Base-by-base conservation (phyloP, 2,797 vertebrate species). In the Cyprinella venusta region DNA sequence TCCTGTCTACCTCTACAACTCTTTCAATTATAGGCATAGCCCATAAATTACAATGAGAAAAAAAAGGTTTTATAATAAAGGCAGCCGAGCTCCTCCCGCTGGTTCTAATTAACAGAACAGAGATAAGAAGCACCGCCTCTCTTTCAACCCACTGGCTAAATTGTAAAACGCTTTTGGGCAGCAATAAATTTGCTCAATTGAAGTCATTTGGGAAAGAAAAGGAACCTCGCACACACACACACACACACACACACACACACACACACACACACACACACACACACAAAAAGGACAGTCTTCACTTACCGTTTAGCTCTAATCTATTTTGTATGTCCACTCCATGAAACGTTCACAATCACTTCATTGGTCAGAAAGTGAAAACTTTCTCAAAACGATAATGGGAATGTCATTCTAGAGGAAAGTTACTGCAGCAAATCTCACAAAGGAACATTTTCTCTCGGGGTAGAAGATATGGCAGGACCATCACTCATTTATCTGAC, bases 401-500 rank as follows among this genome's bases (percentile, higher is more conserved):
- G 42, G 42, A 52, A 76, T 42, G 33, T 72, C 10, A 54, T 40
- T 77, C 36, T 52, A 54, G 19, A 76, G 75, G 69, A 56, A 85
- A 64, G 76, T 54, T 61, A 76, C 65, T 54, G 80, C 69, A 19
- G 38, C 19, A 63, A 67, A 82, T 61, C 71, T 76, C 77, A 79
- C 69, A 63, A 69, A 82, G 63, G 24, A 54, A 87, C 52, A 75
- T 79, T 76, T 75, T 50, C 21, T 76, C 74, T 50, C 10, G 38
- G 63, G 40, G 26, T 68, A 36, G 67, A 70, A 83, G 63, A 81
- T 76, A 50, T 18, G 18, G 40, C 78, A 67, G 19, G 76, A 52
- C 75, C 40, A 67, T 85, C 48, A 67, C 63, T 84, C 74, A 40
- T 81, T 85, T 78, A 83, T 80, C 80, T 38, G 24, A 50, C 65